phyloP scores from a whole-genome alignment of 1,140 invertebrate species.

The Condylostylus longicornis region DNA sequence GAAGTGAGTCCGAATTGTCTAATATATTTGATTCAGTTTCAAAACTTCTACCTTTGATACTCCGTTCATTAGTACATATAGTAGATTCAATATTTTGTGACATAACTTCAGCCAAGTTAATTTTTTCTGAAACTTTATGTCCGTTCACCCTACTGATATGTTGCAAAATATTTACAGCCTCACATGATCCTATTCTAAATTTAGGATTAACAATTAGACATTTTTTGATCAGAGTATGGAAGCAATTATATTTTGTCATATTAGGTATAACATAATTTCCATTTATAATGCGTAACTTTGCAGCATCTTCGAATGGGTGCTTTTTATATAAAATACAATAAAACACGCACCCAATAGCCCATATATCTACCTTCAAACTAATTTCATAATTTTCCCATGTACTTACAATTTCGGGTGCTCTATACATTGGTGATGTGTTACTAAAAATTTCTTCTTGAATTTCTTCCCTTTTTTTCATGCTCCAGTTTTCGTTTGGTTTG shows the following conservation, averaged over 20 bases:
- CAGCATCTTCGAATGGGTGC: conserved; percentile 95
- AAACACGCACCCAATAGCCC: conserved; percentile 93
- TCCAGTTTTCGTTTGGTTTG: conserved; percentile 78
- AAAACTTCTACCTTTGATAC: no score
- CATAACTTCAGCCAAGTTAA: no score
- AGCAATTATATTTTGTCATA: conserved; percentile 65
- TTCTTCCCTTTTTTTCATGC: conserved; percentile 66
- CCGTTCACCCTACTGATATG: no score
- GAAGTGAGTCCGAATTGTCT: no score
- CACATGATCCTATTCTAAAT: no score
- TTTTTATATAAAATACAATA: conserved; percentile 83
- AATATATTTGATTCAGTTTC: no score
- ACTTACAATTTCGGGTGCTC: conserved; percentile 93
- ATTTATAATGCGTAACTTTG: conserved; percentile 91
- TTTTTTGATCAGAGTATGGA: conserved; percentile 80
- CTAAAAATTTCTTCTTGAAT: not conserved
- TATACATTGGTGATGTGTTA: conserved; percentile 56
- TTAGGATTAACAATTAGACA: conserved; percentile 75
- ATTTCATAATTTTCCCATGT: conserved; percentile 94
- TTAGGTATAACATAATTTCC: conserved; percentile 81
- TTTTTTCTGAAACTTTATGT: no score
- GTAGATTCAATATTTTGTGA: no score
- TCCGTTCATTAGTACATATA: no score
- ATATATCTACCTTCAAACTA: conserved; percentile 76
- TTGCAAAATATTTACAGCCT: conserved; percentile 67